phyloP scores from a whole-genome alignment of 2,888 invertebrate genomes.

The Ochropacha duplaris region DNA sequence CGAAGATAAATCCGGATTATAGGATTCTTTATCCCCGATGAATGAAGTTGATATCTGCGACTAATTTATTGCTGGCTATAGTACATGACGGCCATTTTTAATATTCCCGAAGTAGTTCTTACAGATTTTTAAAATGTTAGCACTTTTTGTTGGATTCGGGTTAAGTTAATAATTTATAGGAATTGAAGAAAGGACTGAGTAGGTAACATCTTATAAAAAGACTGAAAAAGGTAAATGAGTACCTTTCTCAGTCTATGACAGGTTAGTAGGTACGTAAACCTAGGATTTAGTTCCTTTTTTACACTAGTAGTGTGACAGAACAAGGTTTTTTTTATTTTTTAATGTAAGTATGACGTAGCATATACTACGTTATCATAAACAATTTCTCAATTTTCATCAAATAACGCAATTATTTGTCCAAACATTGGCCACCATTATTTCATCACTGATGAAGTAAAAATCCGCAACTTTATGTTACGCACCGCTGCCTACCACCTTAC shows the following conservation, averaged over 20 bases:
- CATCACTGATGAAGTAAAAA: background rate
- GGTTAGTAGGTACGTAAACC: background rate
- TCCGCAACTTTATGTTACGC: background rate
- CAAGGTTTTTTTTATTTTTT: too few species aligned
- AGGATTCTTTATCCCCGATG: slow-evolving; percentile 48
- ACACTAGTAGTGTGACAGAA: background rate
- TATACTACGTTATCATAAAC: too few species aligned
- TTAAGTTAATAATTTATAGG: background rate
- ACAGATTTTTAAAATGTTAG: background rate
- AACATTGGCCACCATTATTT: background rate
- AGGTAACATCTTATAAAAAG: background rate
- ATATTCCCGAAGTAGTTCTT: slow-evolving; percentile 28
- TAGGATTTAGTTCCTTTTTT: background rate
- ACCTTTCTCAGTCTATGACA: background rate
- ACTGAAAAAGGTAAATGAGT: background rate
- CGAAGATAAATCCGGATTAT: slow-evolving; percentile 65
- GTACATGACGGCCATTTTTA: slow-evolving; percentile 32
- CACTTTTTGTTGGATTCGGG: background rate
- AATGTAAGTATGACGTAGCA: too few species aligned
- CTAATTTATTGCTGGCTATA: slow-evolving; percentile 44
- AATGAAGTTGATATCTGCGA: slow-evolving; percentile 49
- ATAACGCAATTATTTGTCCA: background rate
- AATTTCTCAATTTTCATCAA: background rate
- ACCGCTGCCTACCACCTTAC: too few species aligned
- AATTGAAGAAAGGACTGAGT: background rate